Conservation (phyloP, 2,113 vertebrate species). For the Laterallus jamaicensis region DNA sequence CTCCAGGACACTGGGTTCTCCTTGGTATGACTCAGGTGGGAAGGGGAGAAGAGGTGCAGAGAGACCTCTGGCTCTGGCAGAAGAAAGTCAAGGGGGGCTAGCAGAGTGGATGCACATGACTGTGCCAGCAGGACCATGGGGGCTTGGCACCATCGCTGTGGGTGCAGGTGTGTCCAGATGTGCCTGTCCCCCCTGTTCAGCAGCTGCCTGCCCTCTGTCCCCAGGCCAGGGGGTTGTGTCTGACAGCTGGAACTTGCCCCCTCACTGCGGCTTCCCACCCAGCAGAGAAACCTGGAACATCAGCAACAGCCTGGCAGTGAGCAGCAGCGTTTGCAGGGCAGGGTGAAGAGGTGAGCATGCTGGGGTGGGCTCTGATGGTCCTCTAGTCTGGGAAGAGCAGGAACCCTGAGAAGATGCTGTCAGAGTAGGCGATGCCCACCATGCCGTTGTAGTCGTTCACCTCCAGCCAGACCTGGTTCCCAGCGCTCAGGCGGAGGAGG, state of each 20-base stretch:
- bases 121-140: neutral
- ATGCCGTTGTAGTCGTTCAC: conserved; percentile 80
- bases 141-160: neutral
- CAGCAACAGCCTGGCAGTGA: neutral
- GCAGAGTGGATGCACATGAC: accelerated
- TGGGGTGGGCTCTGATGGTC: neutral
- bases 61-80: neutral
- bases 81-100: neutral
- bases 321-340: neutral
- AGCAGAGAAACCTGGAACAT: neutral
- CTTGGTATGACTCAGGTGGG: neutral
- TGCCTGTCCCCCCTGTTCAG: neutral
- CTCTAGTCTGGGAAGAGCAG: conserved; percentile 80
- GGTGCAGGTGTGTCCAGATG: neutral
- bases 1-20: neutral
- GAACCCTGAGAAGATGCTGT: conserved; percentile 86
- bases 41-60: neutral
- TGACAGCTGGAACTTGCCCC: neutral
- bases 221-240: neutral
- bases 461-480: conserved; percentile 75
- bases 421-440: conserved; percentile 60
- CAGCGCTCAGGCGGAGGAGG: conserved; percentile 57
- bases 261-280: neutral
- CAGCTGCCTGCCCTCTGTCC: accelerated
- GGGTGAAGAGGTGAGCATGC: accelerated